Conservation (phyloP, 1,140 invertebrate genomes). For the Trissolcus basalis region DNA sequence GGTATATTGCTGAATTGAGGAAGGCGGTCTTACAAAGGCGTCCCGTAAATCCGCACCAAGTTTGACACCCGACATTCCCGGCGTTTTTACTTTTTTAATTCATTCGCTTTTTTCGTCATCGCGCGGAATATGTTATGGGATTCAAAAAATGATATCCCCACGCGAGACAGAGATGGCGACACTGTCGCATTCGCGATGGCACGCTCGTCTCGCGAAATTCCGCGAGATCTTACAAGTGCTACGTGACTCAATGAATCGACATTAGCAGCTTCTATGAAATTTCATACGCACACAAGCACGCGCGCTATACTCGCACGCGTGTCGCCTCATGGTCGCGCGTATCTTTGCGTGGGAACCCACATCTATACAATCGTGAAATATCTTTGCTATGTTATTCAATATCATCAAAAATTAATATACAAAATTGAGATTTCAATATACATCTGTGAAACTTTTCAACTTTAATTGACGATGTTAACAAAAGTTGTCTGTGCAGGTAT, state of each 20-base stretch:
- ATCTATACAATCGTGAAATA: too few species aligned
- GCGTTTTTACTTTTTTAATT: slow-evolving; percentile 64
- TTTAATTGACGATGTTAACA: too few species aligned
- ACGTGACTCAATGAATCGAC: slow-evolving; percentile 39
- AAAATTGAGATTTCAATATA: too few species aligned
- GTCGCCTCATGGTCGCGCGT: neutral
- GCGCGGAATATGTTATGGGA: slow-evolving; percentile 37
- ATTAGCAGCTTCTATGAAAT: slow-evolving; percentile 38
- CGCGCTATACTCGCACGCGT: slow-evolving; percentile 6
- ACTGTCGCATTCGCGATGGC: too few species aligned
- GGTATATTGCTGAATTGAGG: slow-evolving; percentile 76
- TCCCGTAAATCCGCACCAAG: slow-evolving; percentile 75
- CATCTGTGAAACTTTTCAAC: too few species aligned
- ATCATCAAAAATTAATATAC: too few species aligned
- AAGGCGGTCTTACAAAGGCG: slow-evolving; percentile 76
- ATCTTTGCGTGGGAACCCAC: slow-evolving; percentile 22
- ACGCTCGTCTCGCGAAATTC: slow-evolving; percentile 53
- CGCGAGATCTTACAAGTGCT: slow-evolving; percentile 44
- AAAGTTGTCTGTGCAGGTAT: too few species aligned
- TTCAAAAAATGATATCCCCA: slow-evolving; percentile 71
- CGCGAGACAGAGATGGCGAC: too few species aligned
- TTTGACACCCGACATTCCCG: slow-evolving; percentile 75
- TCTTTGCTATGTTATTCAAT: too few species aligned
- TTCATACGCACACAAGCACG: slow-evolving; percentile 32
- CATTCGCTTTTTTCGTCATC: too few species aligned